These are phyloP conservation scores for Pelobates cultripes DNA, from an alignment of 2,797 vertebrate species.

Conservation along the genomic window DNA sequence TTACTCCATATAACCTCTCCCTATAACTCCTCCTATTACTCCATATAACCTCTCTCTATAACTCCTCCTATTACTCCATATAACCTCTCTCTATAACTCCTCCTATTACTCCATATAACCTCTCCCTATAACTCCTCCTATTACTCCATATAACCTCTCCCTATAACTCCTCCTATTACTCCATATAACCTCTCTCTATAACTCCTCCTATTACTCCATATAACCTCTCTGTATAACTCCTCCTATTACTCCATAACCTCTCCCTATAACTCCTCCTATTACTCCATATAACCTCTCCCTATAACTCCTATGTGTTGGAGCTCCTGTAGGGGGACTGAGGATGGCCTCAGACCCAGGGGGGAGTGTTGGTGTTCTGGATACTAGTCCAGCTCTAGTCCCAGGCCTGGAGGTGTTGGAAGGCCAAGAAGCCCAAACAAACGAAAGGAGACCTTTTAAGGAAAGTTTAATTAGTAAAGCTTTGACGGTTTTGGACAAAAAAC, in stretches of 20 bases:
- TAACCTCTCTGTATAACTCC: not conserved
- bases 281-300: no score
- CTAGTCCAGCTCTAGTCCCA: no score
- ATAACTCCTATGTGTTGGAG: no score
- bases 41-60: not conserved
- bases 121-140: not conserved
- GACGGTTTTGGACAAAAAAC: no score
- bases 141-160: constrained; percentile 8
- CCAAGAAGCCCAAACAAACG: no score
- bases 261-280: no score
- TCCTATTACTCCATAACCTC: not conserved
- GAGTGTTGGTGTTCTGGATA: no score
- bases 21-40: not conserved
- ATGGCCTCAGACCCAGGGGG: no score
- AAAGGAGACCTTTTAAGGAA: no score
- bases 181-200: not conserved
- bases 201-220: not conserved
- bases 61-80: not conserved
- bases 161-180: not conserved
- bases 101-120: not conserved
- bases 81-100: not conserved
- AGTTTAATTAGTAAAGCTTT: no score
- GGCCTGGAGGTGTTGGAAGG: no score
- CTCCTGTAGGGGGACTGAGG: no score
- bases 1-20: constrained; percentile 2